Evolutionary conservation across 2,797 vertebrate species (phyloP).

Genomic region (Apogon talboti): DNA sequence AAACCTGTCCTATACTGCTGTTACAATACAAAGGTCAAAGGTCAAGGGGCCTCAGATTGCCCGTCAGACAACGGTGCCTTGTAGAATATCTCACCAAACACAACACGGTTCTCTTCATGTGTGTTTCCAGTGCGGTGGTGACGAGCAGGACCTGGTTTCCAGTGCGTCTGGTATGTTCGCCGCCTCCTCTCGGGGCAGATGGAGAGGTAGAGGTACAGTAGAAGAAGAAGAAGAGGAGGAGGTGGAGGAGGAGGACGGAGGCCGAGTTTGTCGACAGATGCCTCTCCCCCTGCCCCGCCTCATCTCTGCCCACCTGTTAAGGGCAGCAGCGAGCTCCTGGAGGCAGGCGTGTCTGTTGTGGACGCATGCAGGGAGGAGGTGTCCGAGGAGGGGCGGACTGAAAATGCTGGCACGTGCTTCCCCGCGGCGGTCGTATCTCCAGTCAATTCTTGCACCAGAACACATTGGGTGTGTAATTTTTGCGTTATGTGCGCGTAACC

Average conservation of each 20-base stretch:
- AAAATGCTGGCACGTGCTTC: slow-evolving; percentile 43
- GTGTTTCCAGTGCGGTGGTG: background rate
- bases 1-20: slow-evolving; percentile 35
- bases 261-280: slow-evolving; percentile 78
- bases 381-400: slow-evolving; percentile 25
- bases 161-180: background rate
- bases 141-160: slow-evolving; percentile 6
- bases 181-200: slow-evolving; percentile 59
- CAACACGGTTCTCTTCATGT: background rate
- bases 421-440: slow-evolving; percentile 18
- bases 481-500: background rate
- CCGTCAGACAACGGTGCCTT: slow-evolving; percentile 15
- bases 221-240: slow-evolving; percentile 36
- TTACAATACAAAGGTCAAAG: slow-evolving; percentile 57
- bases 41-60: slow-evolving; percentile 50
- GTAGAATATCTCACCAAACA: slow-evolving; percentile 5
- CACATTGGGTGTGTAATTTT: background rate
- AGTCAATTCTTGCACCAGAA: background rate
- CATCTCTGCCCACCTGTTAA: slow-evolving; percentile 76
- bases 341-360: slow-evolving; percentile 55
- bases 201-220: slow-evolving; percentile 60
- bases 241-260: slow-evolving; percentile 35
- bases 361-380: slow-evolving; percentile 25
- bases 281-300: slow-evolving; percentile 55
- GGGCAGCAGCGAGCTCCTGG: slow-evolving; percentile 54